Conservation (phyloP, 2,797 vertebrate species). For the Podarcis siculus region DNA sequence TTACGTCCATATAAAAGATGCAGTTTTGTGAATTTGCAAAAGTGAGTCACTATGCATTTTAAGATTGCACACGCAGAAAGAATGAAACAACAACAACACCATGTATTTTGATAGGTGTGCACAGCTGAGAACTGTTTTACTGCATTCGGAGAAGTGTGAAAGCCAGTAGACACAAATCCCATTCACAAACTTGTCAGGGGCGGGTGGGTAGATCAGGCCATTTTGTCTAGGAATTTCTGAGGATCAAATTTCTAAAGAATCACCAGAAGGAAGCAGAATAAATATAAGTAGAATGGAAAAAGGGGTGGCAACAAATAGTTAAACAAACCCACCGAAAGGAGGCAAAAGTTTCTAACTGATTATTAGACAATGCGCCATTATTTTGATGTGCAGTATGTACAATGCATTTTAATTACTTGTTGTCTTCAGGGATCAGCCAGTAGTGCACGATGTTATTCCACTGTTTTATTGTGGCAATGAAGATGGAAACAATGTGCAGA, state of each 20-base stretch:
- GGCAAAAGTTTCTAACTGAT: too few relatives aligned
- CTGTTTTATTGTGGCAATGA: neutral
- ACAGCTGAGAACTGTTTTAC: neutral
- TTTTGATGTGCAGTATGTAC: neutral
- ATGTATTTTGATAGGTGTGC: neutral
- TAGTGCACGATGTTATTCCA: neutral
- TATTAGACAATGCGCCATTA: too few relatives aligned
- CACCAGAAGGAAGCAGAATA: too few relatives aligned
- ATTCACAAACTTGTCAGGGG: neutral
- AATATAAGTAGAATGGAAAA: too few relatives aligned
- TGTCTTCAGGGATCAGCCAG: neutral
- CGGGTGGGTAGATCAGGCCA: neutral
- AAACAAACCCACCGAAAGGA: too few relatives aligned
- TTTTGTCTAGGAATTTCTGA: neutral
- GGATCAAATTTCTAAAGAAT: neutral
- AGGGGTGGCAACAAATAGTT: too few relatives aligned
- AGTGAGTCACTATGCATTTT: too few relatives aligned
- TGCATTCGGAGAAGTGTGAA: neutral
- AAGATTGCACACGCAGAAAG: too few relatives aligned
- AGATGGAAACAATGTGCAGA: too few relatives aligned
- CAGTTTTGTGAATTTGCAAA: too few relatives aligned
- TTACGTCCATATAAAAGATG: too few relatives aligned
- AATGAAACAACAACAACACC: too few relatives aligned
- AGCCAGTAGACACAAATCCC: neutral
- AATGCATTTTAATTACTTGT: neutral